Evolutionary conservation across 2,113 vertebrate genomes (phyloP), one percentile per base, ranked within the genome.

Genomic region (Eidolon helvum): DNA sequence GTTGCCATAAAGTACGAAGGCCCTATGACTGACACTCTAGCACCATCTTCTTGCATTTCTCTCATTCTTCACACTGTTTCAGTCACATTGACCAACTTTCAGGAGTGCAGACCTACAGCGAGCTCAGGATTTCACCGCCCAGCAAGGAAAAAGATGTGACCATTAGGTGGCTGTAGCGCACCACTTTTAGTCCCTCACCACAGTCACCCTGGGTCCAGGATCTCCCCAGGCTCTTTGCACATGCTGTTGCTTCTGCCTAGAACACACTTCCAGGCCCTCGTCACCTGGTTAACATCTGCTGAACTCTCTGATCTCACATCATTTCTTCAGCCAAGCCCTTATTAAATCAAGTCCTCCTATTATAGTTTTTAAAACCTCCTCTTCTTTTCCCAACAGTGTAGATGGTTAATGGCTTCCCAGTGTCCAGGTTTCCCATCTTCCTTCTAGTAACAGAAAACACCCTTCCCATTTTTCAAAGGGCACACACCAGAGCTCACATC

Each of bases 401-500:
- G 21, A 66, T 10, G 48, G 18, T 1, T 28, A 65, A 75, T 5
- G 45, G 57, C 30, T 63, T 85, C 57, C 45, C 82, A 43, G 59
- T 21, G 55, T 26, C 35, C 35, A 26, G 4, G 10, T 66, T 35
- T 53, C 21, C 11, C n/a, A 28, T 75, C 69, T 85, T 38, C 90
- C 53, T 66, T 66, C 35, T 66, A 16, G 9, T 55, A n/a, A 43
- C 5, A 14, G 55, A n/a, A 35, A 30, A 10, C 28, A 4, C 18
- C 48, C 8, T n/a, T 15, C 45, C 10, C 15, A 3, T 45, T 66
- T 92, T 74, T 53, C 35, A 43, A 84, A 92, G 55, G 40, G 4
- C 24, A 40, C 5, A 8, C 0, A 0, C 55, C 3, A 15, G 22
- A 55, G 9, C 33, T 43, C 22, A 5, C 48, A 59, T 48, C 59